phyloP scores from a whole-genome alignment of 2,888 invertebrate genomes.

The Leptopilina syphax region DNA sequence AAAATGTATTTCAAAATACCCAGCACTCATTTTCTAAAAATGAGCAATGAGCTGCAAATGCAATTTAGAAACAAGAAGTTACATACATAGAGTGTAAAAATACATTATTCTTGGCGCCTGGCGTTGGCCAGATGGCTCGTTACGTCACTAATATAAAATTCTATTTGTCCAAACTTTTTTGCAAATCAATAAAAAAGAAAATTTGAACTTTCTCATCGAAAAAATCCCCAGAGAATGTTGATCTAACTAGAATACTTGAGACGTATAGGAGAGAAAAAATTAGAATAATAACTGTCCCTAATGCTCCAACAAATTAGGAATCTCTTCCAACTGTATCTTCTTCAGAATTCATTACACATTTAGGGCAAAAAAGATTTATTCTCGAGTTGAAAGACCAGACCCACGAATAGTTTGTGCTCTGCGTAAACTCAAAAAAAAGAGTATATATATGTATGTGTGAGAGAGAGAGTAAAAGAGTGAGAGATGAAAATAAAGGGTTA shows the following conservation, averaged over 20 bases:
- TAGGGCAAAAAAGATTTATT: slow-evolving; percentile 28
- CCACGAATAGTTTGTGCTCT: slow-evolving; percentile 33
- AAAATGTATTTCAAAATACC: no score
- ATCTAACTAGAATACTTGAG: background rate
- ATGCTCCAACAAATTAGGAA: slow-evolving; percentile 28
- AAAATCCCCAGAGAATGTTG: background rate
- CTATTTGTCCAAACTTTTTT: slow-evolving; percentile 26
- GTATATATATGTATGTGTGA: no score
- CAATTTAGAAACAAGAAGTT: slow-evolving; percentile 3
- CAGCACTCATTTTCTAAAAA: background rate
- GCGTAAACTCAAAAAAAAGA: slow-evolving; percentile 30
- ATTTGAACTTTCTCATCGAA: background rate
- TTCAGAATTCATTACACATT: slow-evolving; percentile 32
- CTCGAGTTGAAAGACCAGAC: slow-evolving; percentile 32
- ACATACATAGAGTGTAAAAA: slow-evolving; percentile 7
- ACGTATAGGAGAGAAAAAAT: background rate
- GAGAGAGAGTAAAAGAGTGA: background rate
- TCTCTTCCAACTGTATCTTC: slow-evolving; percentile 26
- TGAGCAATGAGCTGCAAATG: background rate
- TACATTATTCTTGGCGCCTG: slow-evolving; percentile 43
- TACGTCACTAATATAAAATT: slow-evolving; percentile 28
- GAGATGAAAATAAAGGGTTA: slow-evolving; percentile 39
- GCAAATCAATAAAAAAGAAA: slow-evolving; percentile 41
- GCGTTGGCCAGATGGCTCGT: slow-evolving; percentile 47
- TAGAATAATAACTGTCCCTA: slow-evolving; percentile 2